Conservation (phyloP, 30 jellyfish, hydroid and myxozoan species). For the Aurelia sp. region DNA sequence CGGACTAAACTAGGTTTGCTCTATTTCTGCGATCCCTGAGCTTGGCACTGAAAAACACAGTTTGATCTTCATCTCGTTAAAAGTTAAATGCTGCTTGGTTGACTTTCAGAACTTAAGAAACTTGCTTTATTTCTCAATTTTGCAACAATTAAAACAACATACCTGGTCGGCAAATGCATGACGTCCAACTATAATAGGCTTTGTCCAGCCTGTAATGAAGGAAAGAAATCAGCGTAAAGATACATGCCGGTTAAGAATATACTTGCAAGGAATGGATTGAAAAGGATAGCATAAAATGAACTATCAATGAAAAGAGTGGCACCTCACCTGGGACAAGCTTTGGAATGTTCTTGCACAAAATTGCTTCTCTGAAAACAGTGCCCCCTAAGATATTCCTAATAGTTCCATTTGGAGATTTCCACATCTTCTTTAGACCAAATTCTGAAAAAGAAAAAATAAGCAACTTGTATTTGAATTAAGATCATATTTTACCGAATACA, state of each 20-base stretch:
- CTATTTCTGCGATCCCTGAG: too few species aligned
- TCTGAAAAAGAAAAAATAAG: constrained; percentile 25
- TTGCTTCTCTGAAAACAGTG: constrained; percentile 95
- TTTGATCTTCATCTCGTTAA: too few species aligned
- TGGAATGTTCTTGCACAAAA: constrained; percentile 86
- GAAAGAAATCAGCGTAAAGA: not conserved
- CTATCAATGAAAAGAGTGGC: too few species aligned
- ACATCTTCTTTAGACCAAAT: constrained; percentile 89
- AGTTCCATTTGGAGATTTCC: constrained; percentile 99
- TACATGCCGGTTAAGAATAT: not conserved
- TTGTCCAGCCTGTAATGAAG: constrained; percentile 80
- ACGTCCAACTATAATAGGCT: constrained; percentile 94
- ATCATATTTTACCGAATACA: too few species aligned
- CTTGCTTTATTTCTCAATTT: too few species aligned
- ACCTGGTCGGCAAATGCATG: constrained; percentile 99
- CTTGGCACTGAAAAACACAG: too few species aligned
- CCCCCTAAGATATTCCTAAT: constrained; percentile 96
- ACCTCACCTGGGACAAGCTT: constrained; percentile 86
- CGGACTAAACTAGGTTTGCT: too few species aligned
- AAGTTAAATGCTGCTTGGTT: too few species aligned
- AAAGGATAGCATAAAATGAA: too few species aligned
- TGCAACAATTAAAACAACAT: not conserved
- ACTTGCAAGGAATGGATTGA: too few species aligned
- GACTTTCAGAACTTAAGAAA: too few species aligned
- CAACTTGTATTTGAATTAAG: too few species aligned